phyloP scores from a whole-genome alignment of 2,113 vertebrate genomes.

The Reinhardtius hippoglossoides region DNA sequence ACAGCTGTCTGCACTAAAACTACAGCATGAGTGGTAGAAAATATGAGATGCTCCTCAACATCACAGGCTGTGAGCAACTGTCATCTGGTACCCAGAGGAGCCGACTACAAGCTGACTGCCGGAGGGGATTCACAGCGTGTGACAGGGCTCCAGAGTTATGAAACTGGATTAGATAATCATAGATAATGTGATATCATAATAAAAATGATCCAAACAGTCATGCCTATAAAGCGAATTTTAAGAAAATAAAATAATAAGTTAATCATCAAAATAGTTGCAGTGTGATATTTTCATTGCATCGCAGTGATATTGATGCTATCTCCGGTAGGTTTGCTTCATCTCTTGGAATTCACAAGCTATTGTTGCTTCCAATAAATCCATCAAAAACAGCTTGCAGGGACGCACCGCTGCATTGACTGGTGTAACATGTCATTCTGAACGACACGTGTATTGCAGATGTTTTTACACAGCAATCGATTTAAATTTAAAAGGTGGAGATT shows the following conservation, averaged over 20 bases:
- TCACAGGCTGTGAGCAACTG: slow-evolving; percentile 29
- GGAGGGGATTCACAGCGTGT: slow-evolving; percentile 23
- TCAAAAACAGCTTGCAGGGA: background rate
- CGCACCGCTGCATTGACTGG: no score
- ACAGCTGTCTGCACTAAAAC: slow-evolving; percentile 59
- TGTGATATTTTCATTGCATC: background rate
- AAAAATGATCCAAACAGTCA: slow-evolving; percentile 1
- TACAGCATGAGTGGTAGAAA: slow-evolving; percentile 42
- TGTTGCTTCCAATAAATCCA: background rate
- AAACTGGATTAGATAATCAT: slow-evolving; percentile 5
- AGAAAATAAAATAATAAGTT: background rate
- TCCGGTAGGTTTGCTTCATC: no score
- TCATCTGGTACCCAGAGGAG: slow-evolving; percentile 34
- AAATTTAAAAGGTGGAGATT: background rate
- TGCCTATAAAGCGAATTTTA: no score
- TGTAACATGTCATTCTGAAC: background rate
- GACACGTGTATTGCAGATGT: background rate
- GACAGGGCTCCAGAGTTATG: slow-evolving; percentile 4
- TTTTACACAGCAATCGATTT: slow-evolving; percentile 1
- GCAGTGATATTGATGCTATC: background rate
- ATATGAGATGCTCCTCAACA: slow-evolving; percentile 48
- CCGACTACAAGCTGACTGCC: slow-evolving; percentile 5
- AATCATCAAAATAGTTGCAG: no score
- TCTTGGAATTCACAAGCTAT: no score
- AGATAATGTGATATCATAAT: slow-evolving; percentile 1